Conservation (phyloP, 37 sponge, comb jelly and placozoan species). For the Hormiphora californensis region DNA sequence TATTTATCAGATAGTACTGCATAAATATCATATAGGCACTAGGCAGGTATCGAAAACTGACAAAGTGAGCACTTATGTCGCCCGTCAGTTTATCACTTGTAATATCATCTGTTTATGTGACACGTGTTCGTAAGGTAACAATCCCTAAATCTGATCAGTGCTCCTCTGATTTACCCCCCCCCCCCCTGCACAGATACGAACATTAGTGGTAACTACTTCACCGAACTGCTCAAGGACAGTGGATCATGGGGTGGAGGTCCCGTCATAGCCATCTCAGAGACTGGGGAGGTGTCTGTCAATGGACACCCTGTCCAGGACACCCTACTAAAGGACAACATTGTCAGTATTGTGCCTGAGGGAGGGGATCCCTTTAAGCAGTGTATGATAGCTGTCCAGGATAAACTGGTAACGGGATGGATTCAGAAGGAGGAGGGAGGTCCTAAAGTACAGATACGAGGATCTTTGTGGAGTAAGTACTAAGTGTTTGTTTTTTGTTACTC, state of each 20-base stretch:
- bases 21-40: too few relatives aligned
- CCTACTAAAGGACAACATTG: slow-evolving; percentile 47
- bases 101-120: too few relatives aligned
- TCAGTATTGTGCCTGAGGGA: slow-evolving; percentile 13
- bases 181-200: slow-evolving; percentile 21
- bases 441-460: slow-evolving; percentile 42
- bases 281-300: neutral
- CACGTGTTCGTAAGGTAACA: too few relatives aligned
- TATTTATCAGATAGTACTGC: too few relatives aligned
- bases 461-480: slow-evolving; percentile 22
- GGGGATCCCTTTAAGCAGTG: neutral
- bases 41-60: too few relatives aligned
- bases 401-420: slow-evolving; percentile 22
- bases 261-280: neutral
- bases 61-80: too few relatives aligned
- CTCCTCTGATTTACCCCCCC: too few relatives aligned
- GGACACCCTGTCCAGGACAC: neutral
- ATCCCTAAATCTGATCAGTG: too few relatives aligned
- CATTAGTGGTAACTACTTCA: slow-evolving; percentile 22
- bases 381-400: slow-evolving; percentile 29
- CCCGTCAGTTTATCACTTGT: too few relatives aligned
- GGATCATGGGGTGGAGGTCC: slow-evolving; percentile 47
- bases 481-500: neutral
- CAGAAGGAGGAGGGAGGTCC: neutral
- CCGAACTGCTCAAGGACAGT: slow-evolving; percentile 24